Conservation (phyloP, 1,140 invertebrate species). For the Vanessa tameamea region DNA sequence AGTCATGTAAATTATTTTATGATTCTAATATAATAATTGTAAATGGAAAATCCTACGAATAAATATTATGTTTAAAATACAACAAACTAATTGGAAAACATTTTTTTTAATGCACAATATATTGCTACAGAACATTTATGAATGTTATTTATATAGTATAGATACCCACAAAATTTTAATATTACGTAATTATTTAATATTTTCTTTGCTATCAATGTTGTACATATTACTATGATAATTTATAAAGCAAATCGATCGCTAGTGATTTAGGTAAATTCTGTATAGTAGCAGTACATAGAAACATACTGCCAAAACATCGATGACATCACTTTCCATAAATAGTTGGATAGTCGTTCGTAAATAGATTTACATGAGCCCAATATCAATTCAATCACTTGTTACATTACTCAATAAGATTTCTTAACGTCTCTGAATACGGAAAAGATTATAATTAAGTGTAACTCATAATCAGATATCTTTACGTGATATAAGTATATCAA, state of each 20-base stretch:
- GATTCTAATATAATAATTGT: too few relatives aligned
- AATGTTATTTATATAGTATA: too few relatives aligned
- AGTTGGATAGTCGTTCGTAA: slow-evolving; percentile 34
- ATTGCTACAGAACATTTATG: too few relatives aligned
- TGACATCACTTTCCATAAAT: slow-evolving; percentile 47
- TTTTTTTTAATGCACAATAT: too few relatives aligned
- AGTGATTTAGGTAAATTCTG: slow-evolving; percentile 17
- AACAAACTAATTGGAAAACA: too few relatives aligned
- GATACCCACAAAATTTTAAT: background rate
- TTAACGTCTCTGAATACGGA: background rate
- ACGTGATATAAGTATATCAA: too few relatives aligned
- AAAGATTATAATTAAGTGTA: background rate
- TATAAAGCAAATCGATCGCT: background rate
- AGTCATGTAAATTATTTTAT: too few relatives aligned
- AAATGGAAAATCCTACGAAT: too few relatives aligned
- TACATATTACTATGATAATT: background rate
- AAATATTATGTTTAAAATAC: too few relatives aligned
- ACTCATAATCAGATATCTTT: background rate
- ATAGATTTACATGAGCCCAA: slow-evolving; percentile 36
- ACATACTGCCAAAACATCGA: slow-evolving; percentile 45
- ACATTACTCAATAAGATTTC: background rate
- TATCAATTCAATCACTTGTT: slow-evolving; percentile 15
- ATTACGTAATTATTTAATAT: background rate
- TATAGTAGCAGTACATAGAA: slow-evolving; percentile 32
- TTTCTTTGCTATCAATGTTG: background rate